Percentiles rank a stretch among this genome's conserved stretches.
These are phyloP conservation scores for Zapus hudsonius DNA, from an alignment of 2,113 vertebrate species.

Conservation along the genomic window DNA sequence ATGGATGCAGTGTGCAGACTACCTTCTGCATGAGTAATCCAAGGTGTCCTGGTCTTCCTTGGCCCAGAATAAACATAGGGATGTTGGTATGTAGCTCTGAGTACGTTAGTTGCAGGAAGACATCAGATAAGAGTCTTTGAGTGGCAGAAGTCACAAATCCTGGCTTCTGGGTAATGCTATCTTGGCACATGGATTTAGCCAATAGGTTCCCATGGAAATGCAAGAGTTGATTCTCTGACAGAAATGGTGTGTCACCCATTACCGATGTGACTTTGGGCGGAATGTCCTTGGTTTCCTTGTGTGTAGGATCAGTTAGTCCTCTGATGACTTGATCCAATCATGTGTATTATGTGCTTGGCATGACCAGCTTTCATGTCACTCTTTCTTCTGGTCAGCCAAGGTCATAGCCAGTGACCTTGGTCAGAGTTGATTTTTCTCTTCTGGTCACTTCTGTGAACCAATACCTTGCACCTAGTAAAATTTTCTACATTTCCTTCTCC, in stretches of 20 bases:
- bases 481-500: background rate
- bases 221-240: background rate
- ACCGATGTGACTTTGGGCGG: background rate
- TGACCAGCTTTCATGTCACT: background rate
- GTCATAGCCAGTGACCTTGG: background rate
- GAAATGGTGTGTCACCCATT: background rate
- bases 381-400: background rate
- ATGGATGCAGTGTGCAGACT: fast-evolving
- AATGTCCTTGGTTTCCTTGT: background rate
- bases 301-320: too few relatives aligned
- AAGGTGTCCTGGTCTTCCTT: too few relatives aligned
- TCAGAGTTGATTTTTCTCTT: background rate
- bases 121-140: background rate
- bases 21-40: background rate
- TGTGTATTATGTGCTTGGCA: background rate
- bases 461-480: background rate
- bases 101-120: background rate
- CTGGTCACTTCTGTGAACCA: background rate
- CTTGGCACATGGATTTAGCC: background rate
- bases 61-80: background rate
- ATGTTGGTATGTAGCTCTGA: background rate
- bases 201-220: background rate
- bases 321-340: too few relatives aligned
- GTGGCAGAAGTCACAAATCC: background rate
- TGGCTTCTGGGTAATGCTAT: too few relatives aligned